phyloP scores from a whole-genome alignment of 2,888 invertebrate species.

The Calameuta idolon region DNA sequence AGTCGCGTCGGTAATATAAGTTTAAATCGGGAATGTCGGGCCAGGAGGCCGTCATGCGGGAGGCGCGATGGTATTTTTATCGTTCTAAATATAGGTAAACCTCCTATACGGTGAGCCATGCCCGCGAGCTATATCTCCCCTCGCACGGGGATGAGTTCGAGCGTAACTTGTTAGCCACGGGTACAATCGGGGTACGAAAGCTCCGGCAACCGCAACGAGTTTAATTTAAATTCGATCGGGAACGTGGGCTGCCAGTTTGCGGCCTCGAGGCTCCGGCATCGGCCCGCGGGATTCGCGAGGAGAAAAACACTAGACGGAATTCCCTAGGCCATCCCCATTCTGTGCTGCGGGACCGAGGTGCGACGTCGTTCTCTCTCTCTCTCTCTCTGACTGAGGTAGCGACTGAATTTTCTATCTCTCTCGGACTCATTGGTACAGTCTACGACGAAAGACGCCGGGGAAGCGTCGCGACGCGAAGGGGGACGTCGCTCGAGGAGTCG shows the following conservation, averaged over 20 bases:
- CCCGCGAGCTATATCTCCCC: constrained; percentile 28
- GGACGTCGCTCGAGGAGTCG: not conserved
- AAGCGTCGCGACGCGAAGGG: not conserved
- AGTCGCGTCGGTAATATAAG: constrained; percentile 21
- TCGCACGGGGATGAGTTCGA: not conserved
- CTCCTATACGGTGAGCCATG: constrained; percentile 60
- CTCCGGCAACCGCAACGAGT: constrained; percentile 17
- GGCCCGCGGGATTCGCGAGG: not conserved
- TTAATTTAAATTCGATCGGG: constrained; percentile 42
- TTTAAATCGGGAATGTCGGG: constrained; percentile 63
- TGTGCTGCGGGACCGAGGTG: constrained; percentile 11
- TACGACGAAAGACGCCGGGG: not conserved
- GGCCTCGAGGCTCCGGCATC: not conserved
- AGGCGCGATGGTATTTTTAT: constrained; percentile 66
- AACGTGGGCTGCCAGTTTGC: not conserved
- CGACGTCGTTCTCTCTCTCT: not conserved
- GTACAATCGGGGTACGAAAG: not conserved
- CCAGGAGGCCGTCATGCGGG: constrained; percentile 65
- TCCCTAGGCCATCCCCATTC: not conserved
- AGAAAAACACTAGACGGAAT: not conserved
- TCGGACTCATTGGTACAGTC: not conserved
- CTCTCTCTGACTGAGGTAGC: not conserved
- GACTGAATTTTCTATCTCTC: no score
- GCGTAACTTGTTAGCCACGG: not conserved
- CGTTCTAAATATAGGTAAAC: constrained; percentile 64